Conservation (phyloP, 2,113 vertebrate genomes). For the Chloebia gouldiae region DNA sequence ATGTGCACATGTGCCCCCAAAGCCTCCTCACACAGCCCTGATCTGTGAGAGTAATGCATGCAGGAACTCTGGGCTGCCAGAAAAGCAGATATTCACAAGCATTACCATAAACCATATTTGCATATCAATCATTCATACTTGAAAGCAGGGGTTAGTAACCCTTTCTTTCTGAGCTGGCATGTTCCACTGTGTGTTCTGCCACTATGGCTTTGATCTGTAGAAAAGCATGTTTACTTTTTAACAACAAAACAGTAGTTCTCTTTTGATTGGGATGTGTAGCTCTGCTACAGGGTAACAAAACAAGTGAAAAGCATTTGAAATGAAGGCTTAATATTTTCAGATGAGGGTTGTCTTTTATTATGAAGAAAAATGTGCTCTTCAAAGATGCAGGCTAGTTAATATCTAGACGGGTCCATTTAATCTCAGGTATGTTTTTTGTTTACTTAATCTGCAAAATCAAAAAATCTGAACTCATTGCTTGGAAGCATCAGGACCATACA, state of each 20-base stretch:
- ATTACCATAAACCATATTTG: conserved; percentile 39
- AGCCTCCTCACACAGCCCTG: not conserved
- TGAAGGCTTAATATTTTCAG: not conserved
- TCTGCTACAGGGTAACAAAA: not conserved
- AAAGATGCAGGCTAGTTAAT: not conserved
- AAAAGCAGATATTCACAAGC: not conserved
- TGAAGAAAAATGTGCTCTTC: not conserved
- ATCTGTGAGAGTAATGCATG: not conserved
- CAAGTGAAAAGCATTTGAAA: not conserved
- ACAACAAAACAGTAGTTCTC: not conserved
- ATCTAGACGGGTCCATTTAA: too few species aligned
- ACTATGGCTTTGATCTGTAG: not conserved
- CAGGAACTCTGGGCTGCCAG: not conserved
- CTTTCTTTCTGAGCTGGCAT: not conserved
- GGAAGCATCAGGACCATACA: not conserved
- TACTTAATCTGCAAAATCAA: not conserved
- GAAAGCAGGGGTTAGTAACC: conserved; percentile 41
- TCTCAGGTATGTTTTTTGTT: not conserved
- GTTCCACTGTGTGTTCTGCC: not conserved
- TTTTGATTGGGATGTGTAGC: not conserved
- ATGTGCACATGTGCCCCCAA: not conserved
- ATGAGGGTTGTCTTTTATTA: not conserved
- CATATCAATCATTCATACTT: conserved; percentile 42
- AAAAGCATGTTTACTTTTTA: not conserved
- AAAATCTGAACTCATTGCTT: not conserved